Evolutionary conservation across 2,113 vertebrate species (phyloP), one percentile per base, ranked within the genome.

Genomic region (Hippocampus mohnikei): DNA sequence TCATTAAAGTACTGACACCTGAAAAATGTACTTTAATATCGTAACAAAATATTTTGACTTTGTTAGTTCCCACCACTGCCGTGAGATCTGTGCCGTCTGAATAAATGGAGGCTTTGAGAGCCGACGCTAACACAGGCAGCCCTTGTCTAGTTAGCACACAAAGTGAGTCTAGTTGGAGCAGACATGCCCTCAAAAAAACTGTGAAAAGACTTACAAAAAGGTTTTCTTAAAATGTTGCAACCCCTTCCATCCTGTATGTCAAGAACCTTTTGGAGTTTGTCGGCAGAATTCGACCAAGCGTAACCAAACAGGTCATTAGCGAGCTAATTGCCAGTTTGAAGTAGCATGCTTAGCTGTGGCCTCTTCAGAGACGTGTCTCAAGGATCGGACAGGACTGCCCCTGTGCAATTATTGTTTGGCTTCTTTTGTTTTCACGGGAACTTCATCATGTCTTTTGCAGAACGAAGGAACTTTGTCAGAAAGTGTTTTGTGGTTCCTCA

Each of bases 301-400:
- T 71, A 77, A 64, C 67, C 78, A 81, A 83, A 78, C 50, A 27
- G 68, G 60, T 79, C 72, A 78, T 86, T 89, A 77, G 53, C 60
- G 75, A 48, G 69, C 68, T 81, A 73, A 86, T 77, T 81, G 79
- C 66, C 63, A 55, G 78, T 78, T 81, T 46, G 61, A 40, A 63
- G 71, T 52, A 15, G 40, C 27, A 33, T 71, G 70, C 48, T 78
- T 71, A 66, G 74, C 60, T 12, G 23, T 48, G 71, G 64, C 27
- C 40, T 61, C 37, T 40, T 15, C 16, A 33, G 15, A 33, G 40
- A 40, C 18, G n/a, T 63, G 61, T 78, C 48, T 70, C 71, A 52
- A 61, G 66, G 21, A 70, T 63, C 44, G 67, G 67, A 69, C 48
- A 61, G 74, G 69, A 33, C 74, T 74, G 60, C 48, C 33, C 76